phyloP scores from a whole-genome alignment of 92 coral and sea anemone species.

The Bergia puertoricense region DNA sequence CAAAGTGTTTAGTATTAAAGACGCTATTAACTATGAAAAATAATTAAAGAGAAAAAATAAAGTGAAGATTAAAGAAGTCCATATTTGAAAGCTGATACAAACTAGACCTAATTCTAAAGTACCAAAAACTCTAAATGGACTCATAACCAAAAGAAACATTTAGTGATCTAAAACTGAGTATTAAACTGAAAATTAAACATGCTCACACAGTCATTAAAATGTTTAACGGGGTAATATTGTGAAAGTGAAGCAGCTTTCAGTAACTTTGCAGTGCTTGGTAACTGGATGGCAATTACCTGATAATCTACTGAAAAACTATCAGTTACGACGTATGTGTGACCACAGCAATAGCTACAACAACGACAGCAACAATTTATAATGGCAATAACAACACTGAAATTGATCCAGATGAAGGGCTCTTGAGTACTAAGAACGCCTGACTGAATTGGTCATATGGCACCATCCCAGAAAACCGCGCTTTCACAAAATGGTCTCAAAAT shows the following conservation, averaged over 20 bases:
- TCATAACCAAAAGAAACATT: not conserved
- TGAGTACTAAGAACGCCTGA: no score
- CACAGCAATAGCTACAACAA: not conserved
- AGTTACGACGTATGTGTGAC: not conserved
- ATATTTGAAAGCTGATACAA: no score
- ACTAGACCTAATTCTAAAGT: not conserved
- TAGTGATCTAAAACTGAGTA: not conserved
- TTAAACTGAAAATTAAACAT: not conserved
- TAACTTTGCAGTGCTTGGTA: slow-evolving; percentile 36
- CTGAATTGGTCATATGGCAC: no score
- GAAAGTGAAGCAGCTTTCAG: not conserved
- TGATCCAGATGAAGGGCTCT: no score
- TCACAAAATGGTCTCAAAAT: no score
- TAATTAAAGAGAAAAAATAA: no score
- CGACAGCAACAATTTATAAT: not conserved
- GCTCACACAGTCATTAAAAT: not conserved
- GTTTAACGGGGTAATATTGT: not conserved
- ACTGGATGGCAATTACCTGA: not conserved
- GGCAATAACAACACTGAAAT: not conserved
- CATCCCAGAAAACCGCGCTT: no score
- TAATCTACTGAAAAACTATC: not conserved
- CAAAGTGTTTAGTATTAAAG: not conserved
- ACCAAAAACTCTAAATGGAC: not conserved
- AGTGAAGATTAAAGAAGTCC: not conserved
- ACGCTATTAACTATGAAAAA: not conserved